Evolutionary conservation across 2,113 vertebrate genomes (phyloP).

Genomic region (Gasterosteus nipponicus): DNA sequence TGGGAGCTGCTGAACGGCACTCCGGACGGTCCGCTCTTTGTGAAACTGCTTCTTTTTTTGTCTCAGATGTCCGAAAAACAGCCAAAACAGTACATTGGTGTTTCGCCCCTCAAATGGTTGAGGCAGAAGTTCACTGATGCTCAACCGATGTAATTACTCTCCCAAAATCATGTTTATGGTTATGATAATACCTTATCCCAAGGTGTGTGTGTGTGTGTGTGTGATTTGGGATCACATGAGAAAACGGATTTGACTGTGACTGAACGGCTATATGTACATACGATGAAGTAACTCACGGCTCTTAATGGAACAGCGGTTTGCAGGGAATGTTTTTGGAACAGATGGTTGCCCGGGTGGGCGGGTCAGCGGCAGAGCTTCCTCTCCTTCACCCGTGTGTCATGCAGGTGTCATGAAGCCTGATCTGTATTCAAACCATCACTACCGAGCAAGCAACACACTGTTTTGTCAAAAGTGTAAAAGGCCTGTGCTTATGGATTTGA

Average conservation of each 20-base stretch:
- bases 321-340: conserved; percentile 56
- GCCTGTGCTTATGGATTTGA: neutral
- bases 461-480: neutral
- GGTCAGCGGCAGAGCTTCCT: conserved; percentile 39
- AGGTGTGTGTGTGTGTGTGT: neutral
- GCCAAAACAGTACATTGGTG: conserved; percentile 15
- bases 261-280: no score
- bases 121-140: conserved; percentile 54
- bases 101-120: conserved; percentile 49
- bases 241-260: neutral
- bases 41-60: neutral
- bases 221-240: conserved; percentile 9
- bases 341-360: conserved; percentile 57
- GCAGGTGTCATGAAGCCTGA: conserved; percentile 45
- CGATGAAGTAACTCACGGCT: conserved; percentile 46
- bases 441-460: neutral
- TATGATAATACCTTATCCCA: conserved; percentile 35
- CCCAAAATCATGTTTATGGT: conserved; percentile 48
- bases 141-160: conserved; percentile 42
- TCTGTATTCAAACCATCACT: conserved; percentile 25
- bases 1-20: conserved; percentile 34
- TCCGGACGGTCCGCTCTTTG: conserved; percentile 16
- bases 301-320: conserved; percentile 50
- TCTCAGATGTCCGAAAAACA: conserved; percentile 8
- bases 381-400: conserved; percentile 48